Evolutionary conservation across 2,113 vertebrate genomes (phyloP).

Genomic region (Dromaius novaehollandiae): DNA sequence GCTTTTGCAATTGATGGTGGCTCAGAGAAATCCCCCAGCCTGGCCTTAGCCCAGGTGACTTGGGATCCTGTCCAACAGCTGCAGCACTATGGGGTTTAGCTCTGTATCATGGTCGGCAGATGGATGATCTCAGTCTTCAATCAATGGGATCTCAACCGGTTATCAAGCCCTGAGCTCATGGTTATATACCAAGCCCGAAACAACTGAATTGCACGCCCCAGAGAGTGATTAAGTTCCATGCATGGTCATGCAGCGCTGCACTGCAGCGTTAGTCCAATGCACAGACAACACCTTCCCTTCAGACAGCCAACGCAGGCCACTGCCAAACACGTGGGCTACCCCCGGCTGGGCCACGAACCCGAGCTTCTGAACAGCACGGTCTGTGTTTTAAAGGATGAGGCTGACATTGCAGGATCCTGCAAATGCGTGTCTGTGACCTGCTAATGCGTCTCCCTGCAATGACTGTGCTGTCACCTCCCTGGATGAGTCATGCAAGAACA

Average conservation of each 20-base stretch:
- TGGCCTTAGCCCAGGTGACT: not conserved
- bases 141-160: not conserved
- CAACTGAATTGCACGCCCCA: not conserved
- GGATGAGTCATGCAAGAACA: conserved; percentile 24
- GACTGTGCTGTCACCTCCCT: conserved; percentile 9
- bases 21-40: not conserved
- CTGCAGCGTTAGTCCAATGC: not conserved
- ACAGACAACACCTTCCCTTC: not conserved
- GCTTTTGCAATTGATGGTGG: not conserved
- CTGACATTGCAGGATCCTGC: not conserved
- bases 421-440: not conserved
- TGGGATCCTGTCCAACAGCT: not conserved
- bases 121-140: not conserved
- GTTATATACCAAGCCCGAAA: not conserved
- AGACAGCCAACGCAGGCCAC: not conserved
- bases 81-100: not conserved
- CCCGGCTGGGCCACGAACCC: not conserved
- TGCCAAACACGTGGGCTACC: not conserved
- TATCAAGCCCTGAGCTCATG: not conserved
- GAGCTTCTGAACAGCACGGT: not conserved
- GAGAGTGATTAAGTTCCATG: rapidly evolving
- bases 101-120: not conserved
- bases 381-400: not conserved
- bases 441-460: not conserved
- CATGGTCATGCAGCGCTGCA: rapidly evolving